Conservation (phyloP, 1,140 invertebrate genomes). For the Hermetia illucens region DNA sequence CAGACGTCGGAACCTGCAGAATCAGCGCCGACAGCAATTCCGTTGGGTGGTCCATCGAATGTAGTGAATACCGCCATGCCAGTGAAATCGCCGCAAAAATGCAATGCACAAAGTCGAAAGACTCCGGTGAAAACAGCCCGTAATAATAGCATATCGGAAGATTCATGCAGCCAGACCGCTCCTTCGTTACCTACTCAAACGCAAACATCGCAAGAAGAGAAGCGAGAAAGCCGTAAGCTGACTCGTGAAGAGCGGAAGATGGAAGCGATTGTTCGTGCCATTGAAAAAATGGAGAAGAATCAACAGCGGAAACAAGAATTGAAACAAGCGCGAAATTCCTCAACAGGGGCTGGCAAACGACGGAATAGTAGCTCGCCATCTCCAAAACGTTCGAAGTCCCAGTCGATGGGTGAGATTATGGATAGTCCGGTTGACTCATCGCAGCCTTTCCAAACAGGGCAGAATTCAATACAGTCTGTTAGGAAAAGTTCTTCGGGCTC, state of each 20-base stretch:
- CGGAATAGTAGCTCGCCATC: conserved; percentile 1
- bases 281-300: conserved; percentile 69
- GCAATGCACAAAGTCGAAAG: background rate
- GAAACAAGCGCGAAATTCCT: conserved; percentile 14
- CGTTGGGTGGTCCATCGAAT: background rate
- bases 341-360: background rate
- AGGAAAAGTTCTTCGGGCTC: background rate
- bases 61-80: background rate
- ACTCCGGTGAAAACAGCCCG: conserved; percentile 7
- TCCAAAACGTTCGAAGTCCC: conserved; percentile 9
- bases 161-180: background rate
- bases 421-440: too few species aligned
- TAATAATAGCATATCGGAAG: conserved; percentile 9
- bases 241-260: conserved; percentile 91
- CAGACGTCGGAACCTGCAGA: background rate
- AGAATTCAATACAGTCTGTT: background rate
- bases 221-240: conserved; percentile 32
- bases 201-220: conserved; percentile 17
- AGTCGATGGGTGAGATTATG: too few species aligned
- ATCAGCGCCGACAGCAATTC: background rate
- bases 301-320: conserved; percentile 63
- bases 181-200: conserved; percentile 3
- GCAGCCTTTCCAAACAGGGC: too few species aligned
- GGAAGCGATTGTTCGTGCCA: conserved; percentile 87
- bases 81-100: background rate